Percentiles rank a stretch among this genome's conserved stretches.
Conservation (phyloP, 1,140 invertebrate species). For the Zaprionus ornatus region DNA sequence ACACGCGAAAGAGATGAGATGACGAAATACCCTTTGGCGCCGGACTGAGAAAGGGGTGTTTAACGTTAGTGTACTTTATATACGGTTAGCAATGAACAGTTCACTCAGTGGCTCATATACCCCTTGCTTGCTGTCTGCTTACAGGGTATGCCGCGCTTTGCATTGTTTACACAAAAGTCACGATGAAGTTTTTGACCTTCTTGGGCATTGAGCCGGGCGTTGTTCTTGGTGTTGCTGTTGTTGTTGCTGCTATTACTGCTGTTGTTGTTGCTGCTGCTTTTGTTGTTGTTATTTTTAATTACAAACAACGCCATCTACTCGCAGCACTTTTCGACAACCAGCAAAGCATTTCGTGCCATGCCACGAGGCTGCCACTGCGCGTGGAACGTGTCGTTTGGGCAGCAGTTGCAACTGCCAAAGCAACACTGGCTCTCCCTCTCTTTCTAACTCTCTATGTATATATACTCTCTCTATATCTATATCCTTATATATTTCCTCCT, state of each 20-base stretch:
- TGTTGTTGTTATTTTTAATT: conserved; percentile 53
- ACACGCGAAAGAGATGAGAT: neutral
- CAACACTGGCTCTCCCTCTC: neutral
- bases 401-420: conserved; percentile 3
- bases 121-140: neutral
- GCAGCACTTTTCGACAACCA: conserved; percentile 35
- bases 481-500: too few relatives aligned
- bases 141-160: conserved; percentile 34
- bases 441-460: neutral
- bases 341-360: conserved; percentile 9
- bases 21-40: conserved; percentile 7
- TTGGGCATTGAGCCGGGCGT: conserved; percentile 32
- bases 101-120: neutral
- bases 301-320: conserved; percentile 56
- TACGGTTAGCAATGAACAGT: neutral
- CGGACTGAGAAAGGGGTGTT: neutral
- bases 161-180: conserved; percentile 69
- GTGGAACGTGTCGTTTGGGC: conserved; percentile 55
- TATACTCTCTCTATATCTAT: neutral
- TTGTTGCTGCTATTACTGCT: conserved; percentile 8
- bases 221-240: conserved; percentile 28
- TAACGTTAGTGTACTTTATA: neutral
- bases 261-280: conserved; percentile 31
- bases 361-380: neutral
- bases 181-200: conserved; percentile 48